Evolutionary conservation across 2,888 invertebrate species (phyloP), one percentile per base, ranked within the genome.

Genomic region (Drosophila vallismaia): DNA sequence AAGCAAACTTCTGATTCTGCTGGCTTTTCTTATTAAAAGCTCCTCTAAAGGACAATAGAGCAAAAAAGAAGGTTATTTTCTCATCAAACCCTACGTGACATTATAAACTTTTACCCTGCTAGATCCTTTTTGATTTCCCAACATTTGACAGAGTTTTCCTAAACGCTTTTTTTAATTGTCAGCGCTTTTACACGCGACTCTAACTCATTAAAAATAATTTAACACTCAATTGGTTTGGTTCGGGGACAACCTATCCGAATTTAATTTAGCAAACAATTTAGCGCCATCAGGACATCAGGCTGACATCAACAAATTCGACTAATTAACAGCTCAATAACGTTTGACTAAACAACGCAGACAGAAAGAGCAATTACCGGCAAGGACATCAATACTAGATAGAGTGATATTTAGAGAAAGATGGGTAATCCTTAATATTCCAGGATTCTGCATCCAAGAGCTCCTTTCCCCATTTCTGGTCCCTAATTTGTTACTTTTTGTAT

Each of bases 21-120:
- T 81, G 82, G 87, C 87, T 82, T 85, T 85, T 76, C 76, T 87
- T 87, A 87, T 87, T 82, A 82, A 82, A 81, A 78, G 76, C 78
- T 69, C 72, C 87, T 78, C 70, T 69, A 74, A 71, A 71, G 79
- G 78, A 74, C 76, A 74, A 79, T 72, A 59, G 62, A 50, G 6
- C 40, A 53, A 42, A 78, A 82, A 86, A 78, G 74, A 86, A 86
- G 24, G 3, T 14, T 40, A 6, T 14, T 19, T 19, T 19, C 19
- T 19, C 19, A 1, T 2, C 19, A 19, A 19, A 19, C 19, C 19
- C 19, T 19, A 19, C 19, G 19, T 19, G 19, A 19, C 19, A 19
- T 19, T 19, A 19, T 19, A 1, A 19, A 19, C 19, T 19, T 19
- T 19, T 19, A 19, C 2, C 2, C 19, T 19, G 19, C 19, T 19